Evolutionary conservation across 2,113 vertebrate species (phyloP), one percentile per base, ranked within the genome.

Genomic region (Catagonus wagneri): DNA sequence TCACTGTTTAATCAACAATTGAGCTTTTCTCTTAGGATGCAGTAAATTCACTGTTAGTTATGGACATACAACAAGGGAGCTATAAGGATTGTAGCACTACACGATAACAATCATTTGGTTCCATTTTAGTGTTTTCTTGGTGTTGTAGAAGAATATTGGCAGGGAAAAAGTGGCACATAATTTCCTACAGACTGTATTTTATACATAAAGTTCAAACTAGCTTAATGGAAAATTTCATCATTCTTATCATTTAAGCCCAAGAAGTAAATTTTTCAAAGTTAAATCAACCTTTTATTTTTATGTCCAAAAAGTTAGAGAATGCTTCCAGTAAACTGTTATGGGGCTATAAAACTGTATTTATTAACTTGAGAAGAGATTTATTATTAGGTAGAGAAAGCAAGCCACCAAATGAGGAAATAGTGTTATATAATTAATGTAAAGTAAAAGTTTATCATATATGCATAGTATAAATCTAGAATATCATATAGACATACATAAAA

Each of bases 31-130:
- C 32, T 91, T 60, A 16, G 25, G 29, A 19, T 44, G 17, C 12
- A 89, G 34, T 27, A 90, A 92, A 87, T 56, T 95, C 75, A 84
- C 7, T 80, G 2, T 86, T 78, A 79, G n/a, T 29, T 91, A 58
- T 14, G 8, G 34, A 36, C 60, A 0, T 58, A 54, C 75, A 78
- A 22, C 1, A 17, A 83, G 8, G 25, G 60, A 44, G 1, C 3
- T 84, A 16, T 69, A 50, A 68, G 74, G 54, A 58, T 75, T 68
- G 22, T 52, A 80, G 50, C 7, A 84, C 7, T 84, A 25, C 34
- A 6, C 32, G 29, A 16, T 50, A 25, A 22, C 39, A 71, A 22
- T 89, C 23, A 94, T 3, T 61, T 72, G 54, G 7, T 89, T 20
- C 19, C 83, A n/a, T 61, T n/a, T 50, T 58, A 61, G 19, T 63